Base-by-base conservation (phyloP, 1,140 invertebrate species). In the Zaprionus gabonicus region DNA sequence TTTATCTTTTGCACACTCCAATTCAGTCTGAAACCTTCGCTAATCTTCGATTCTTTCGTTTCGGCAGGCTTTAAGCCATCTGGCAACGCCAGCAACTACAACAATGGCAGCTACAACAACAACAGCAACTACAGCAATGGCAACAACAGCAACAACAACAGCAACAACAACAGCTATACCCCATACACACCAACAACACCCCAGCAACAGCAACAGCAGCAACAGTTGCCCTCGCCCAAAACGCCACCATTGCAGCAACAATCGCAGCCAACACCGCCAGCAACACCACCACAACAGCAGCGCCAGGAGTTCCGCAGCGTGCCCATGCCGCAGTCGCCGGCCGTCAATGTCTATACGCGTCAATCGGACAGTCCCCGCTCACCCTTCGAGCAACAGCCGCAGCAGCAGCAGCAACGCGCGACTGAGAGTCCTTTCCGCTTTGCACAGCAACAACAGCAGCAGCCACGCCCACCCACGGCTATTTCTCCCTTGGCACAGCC, bases 271-370 rank as follows among this genome's bases (percentile, higher is more conserved):
- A 66, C 77, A 5, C 73, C 79, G 36, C 69, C 82, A 17, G 69
- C 75, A 73, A 75, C 71, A 63, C 71, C 79, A n/a, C 68, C 75
- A 7, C 88, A 82, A 23, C 49, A 79, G 36, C 25, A 36, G 25
- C 80, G 79, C n/a, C 65, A 67, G 56, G 82, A 92, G 82, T 92
- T 92, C 68, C 91, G 91, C 31, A 92, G 91, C 20, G 84, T 88
- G 53, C 46, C 91, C 15, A 81, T 92, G 79, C 91, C 91, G 13
- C 80, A 81, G 59, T 87, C 91, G 20, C 88, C 83, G 12, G 67
- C 79, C 62, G 83, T 82, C 7, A 81, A 77, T 77, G 79, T 91
- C n/a, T 92, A 91, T n/a, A 91, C 85, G 17, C 79, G 88, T 10
- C 91, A 92, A 77, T 70, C 86, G 41, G 90, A 91, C 4, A 83